Evolutionary conservation across 2,113 vertebrate genomes (phyloP), one percentile per base, ranked within the genome.

Genomic region (Morone saxatilis): DNA sequence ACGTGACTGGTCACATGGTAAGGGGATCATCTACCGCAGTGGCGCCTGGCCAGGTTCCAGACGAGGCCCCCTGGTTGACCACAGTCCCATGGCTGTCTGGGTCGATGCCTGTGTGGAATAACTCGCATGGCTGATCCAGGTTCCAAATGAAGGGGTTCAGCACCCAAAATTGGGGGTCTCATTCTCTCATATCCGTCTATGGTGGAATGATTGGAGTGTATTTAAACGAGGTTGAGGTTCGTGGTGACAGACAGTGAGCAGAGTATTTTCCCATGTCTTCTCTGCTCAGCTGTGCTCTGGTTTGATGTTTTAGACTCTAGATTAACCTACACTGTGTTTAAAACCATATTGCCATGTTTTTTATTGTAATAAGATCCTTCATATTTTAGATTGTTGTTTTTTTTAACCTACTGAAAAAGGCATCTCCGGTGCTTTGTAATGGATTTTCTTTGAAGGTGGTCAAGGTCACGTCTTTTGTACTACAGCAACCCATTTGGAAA

Each of bases 61-160:
- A 71, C 48, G 84, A 86, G 91, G 85, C 87, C 91, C 84, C 87
- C 86, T 68, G 90, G 90, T 88, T 91, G 92, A 95, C 94, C 94
- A 89, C 95, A 94, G 92, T 92, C 92, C 90, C 89, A 84, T 70
- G 90, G 89, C 80, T 89, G 95, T 94, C 94, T 94, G 90, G 89
- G 92, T 85, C 83, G 68, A 63, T 86, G 90, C 80, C 78, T 79
- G 81, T 50, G 80, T 80, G 91, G 88, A 92, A 88, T 65, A 76
- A 90, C 85, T 83, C 10, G 54, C 47, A 63, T 62, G 43, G 86
- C 83, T 77, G 86, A 90, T 88, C 88, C 89, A 88, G 87, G 83
- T 74, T 86, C 76, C 75, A 94, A 94, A 95, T 94, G 93, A 94
- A 56, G 90, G 93, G 91, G 91, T 94, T 92, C 85, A 20, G 81